Conservation (phyloP, 1,140 invertebrate genomes). For the Drosophila lini region DNA sequence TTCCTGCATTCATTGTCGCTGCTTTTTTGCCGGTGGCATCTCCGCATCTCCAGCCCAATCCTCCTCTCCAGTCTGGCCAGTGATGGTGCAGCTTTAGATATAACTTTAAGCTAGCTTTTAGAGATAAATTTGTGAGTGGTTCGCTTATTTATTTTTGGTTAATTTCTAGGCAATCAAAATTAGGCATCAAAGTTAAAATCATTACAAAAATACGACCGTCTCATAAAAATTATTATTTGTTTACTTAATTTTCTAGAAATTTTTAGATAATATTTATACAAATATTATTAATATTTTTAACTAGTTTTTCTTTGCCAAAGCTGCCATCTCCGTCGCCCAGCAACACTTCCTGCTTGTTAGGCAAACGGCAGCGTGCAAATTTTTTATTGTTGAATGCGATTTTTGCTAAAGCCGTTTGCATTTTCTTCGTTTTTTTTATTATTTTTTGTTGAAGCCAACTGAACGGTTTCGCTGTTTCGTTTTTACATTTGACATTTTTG, state of each 20-base stretch:
- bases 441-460: slow-evolving; percentile 20
- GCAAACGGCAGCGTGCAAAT: slow-evolving; percentile 73
- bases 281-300: not conserved
- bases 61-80: slow-evolving; percentile 30
- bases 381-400: slow-evolving; percentile 72
- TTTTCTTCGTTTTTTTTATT: slow-evolving; percentile 34
- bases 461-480: slow-evolving; percentile 51
- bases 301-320: not conserved
- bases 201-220: no score
- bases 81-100: not conserved
- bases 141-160: no score
- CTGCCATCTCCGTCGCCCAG: slow-evolving; percentile 12
- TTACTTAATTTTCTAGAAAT: no score
- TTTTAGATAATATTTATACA: not conserved
- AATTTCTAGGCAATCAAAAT: no score
- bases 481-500: slow-evolving; percentile 78
- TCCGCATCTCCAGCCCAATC: slow-evolving; percentile 30
- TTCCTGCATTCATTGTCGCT: slow-evolving; percentile 79
- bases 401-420: slow-evolving; percentile 44
- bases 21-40: slow-evolving; percentile 59
- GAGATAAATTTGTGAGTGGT: not conserved
- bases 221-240: no score
- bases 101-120: not conserved
- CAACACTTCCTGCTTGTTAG: slow-evolving; percentile 77
- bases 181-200: no score